These are phyloP conservation scores for Caenorhabditis remanei DNA, from an alignment of 1,140 invertebrate genomes.

Conservation along the genomic window DNA sequence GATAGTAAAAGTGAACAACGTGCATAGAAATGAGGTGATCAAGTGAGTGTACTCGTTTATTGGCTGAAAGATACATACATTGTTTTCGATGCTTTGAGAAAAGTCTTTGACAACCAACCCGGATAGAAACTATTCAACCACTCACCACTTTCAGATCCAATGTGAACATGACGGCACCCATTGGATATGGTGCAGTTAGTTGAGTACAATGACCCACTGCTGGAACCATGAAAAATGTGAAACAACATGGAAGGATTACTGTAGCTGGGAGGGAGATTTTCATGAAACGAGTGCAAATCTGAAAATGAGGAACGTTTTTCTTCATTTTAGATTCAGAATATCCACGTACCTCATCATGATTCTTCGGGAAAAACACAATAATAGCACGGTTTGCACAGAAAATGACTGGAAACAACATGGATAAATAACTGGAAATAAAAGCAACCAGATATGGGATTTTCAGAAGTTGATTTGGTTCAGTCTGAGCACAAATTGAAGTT, in stretches of 20 bases:
- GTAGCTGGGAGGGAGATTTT: slow-evolving; percentile 1
- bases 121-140: background rate
- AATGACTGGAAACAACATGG: background rate
- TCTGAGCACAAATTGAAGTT: slow-evolving; percentile 4
- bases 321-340: background rate
- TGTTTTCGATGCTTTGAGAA: no score
- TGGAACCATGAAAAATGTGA: slow-evolving; percentile 14
- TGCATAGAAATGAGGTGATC: background rate
- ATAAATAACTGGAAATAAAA: background rate
- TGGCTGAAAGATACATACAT: background rate
- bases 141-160: slow-evolving; percentile 23
- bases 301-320: background rate
- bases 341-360: slow-evolving; percentile 2
- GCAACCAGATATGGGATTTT: background rate
- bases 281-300: background rate
- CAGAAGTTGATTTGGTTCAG: background rate
- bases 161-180: slow-evolving; percentile 2
- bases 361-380: slow-evolving; percentile 28
- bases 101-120: no score
- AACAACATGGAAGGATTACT: background rate
- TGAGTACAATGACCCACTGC: slow-evolving; percentile 14
- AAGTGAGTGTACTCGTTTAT: slow-evolving; percentile 20
- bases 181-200: slow-evolving; percentile 8
- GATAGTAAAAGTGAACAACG: background rate
- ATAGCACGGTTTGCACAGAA: slow-evolving; percentile 22